Evolutionary conservation across 2,797 vertebrate species (phyloP).

Genomic region (Brotogeris chrysoptera): DNA sequence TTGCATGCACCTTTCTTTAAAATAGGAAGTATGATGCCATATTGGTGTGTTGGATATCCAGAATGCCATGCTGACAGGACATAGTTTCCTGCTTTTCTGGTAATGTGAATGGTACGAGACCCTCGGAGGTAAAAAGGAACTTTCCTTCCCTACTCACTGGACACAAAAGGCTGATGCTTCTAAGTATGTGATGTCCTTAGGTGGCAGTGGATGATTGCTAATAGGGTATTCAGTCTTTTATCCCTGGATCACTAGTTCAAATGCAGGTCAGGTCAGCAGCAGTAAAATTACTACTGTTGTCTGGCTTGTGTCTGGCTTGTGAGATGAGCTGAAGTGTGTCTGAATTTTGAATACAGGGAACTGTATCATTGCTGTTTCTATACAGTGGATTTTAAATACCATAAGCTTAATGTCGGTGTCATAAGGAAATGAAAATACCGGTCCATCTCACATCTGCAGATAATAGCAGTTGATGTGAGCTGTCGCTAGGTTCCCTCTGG

Average conservation of each 20-base stretch:
- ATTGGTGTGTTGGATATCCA: fast-evolving
- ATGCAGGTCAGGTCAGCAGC: not conserved
- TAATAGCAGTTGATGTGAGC: not conserved
- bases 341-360: not conserved
- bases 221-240: not conserved
- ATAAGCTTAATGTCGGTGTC: fast-evolving
- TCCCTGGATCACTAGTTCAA: not conserved
- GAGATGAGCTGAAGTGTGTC: not conserved
- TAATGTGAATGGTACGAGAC: not conserved
- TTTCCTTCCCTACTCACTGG: not conserved
- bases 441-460: not conserved
- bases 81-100: not conserved
- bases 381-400: not conserved
- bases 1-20: not conserved
- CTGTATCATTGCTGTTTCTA: fast-evolving
- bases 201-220: not conserved
- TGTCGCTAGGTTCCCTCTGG: constrained; percentile 48
- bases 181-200: not conserved
- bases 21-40: not conserved
- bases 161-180: not conserved
- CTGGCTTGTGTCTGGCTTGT: not conserved
- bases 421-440: not conserved
- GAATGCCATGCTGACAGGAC: not conserved
- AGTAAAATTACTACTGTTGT: not conserved
- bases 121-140: not conserved